Percentiles rank a stretch among this genome's conserved stretches.
Evolutionary conservation across 2,888 invertebrate genomes (phyloP).

Genomic region (Vandiemenella viatica): DNA sequence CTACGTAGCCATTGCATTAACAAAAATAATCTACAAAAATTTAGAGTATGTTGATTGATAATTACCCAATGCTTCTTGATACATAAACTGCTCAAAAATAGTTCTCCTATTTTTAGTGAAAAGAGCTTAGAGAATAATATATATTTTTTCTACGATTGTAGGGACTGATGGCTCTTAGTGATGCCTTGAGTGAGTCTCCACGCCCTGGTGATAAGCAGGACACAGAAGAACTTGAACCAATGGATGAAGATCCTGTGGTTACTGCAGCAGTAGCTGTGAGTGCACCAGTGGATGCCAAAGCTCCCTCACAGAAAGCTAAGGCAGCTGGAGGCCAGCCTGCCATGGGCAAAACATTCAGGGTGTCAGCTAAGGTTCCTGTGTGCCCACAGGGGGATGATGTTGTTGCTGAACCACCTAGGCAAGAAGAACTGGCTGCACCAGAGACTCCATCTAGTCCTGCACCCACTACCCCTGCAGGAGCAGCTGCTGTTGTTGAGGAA

Average conservation of each 20-base stretch:
- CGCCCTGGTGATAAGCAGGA: conserved; percentile 32
- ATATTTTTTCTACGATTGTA: background rate
- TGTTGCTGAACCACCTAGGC: no score
- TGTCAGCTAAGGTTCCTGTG: no score
- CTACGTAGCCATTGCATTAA: no score
- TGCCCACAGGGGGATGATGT: no score
- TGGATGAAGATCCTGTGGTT: background rate
- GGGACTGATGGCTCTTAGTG: conserved; percentile 19
- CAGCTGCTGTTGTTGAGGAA: background rate
- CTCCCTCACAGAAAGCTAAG: no score
- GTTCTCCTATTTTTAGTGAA: background rate
- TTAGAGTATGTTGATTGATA: background rate
- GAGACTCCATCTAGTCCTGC: background rate
- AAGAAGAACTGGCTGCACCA: no score
- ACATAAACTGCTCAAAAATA: no score
- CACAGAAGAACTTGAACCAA: conserved; percentile 26
- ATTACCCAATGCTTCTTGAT: background rate
- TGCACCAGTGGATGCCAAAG: no score
- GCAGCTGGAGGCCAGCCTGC: background rate
- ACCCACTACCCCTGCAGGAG: background rate
- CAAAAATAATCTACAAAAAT: no score
- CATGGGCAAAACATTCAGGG: background rate
- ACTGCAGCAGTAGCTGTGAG: no score
- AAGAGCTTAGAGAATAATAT: background rate
- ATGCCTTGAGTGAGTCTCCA: conserved; percentile 34